Percentiles rank a stretch among this genome's conserved stretches.
Evolutionary conservation across 1,140 invertebrate genomes (phyloP).

Genomic region (Diabrotica virgifera): DNA sequence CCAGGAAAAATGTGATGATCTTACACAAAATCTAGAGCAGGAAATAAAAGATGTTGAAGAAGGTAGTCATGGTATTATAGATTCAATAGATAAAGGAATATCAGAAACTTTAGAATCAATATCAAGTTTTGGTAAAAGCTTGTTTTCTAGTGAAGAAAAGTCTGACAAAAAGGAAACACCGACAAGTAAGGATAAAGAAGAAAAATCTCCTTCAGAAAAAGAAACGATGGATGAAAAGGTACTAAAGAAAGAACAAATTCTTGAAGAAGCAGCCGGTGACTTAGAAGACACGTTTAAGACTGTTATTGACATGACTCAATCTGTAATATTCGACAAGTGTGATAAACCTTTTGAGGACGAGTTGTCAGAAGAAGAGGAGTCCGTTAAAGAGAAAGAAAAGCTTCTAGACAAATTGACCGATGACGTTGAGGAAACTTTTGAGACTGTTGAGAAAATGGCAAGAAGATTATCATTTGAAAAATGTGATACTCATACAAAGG

Average conservation of each 20-base stretch:
- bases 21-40: no score
- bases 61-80: neutral
- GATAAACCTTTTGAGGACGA: conserved; percentile 3
- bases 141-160: neutral
- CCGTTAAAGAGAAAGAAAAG: neutral
- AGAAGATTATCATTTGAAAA: conserved; percentile 20
- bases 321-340: conserved; percentile 29
- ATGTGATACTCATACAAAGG: neutral
- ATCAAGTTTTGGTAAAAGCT: neutral
- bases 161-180: neutral
- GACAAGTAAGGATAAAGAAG: conserved; percentile 5
- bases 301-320: conserved; percentile 24
- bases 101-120: neutral
- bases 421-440: conserved; percentile 14
- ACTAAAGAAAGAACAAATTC: conserved; percentile 23
- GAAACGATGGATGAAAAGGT: conserved; percentile 18
- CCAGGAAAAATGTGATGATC: no score
- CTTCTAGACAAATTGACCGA: conserved; percentile 4
- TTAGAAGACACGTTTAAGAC: conserved; percentile 21
- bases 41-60: no score
- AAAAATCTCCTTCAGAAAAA: conserved; percentile 5
- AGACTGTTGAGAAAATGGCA: conserved; percentile 8
- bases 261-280: conserved; percentile 26
- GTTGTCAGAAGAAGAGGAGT: neutral
- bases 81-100: neutral